Percentiles rank a stretch among this genome's conserved stretches.
Conservation (phyloP, 1,140 invertebrate genomes). For the Drosophila leontia region DNA sequence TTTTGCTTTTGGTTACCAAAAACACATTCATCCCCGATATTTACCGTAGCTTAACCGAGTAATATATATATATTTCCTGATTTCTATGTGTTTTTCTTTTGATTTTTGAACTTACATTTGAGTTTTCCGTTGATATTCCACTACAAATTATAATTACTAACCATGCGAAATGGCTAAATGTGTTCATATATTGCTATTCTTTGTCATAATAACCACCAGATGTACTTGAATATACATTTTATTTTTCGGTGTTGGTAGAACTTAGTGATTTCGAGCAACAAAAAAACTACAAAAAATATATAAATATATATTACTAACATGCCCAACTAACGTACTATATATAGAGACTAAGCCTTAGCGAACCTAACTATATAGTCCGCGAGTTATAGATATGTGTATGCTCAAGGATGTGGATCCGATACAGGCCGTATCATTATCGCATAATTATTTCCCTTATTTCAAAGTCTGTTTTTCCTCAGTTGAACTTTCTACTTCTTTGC, state of each 20-base stretch:
- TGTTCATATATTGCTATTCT: constrained; percentile 77
- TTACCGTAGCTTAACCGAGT: constrained; percentile 39
- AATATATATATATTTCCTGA: constrained; percentile 37
- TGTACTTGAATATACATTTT: constrained; percentile 66
- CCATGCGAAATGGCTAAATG: constrained; percentile 73
- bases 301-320: constrained; percentile 37
- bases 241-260: constrained; percentile 81
- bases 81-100: constrained; percentile 66
- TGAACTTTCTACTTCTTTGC: constrained; percentile 47
- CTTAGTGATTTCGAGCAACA: constrained; percentile 62
- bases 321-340: constrained; percentile 40
- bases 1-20: constrained; percentile 29
- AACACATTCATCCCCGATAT: constrained; percentile 35
- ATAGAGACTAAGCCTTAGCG: constrained; percentile 42
- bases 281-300: constrained; percentile 25
- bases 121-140: constrained; percentile 34
- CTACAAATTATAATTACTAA: constrained; percentile 41
- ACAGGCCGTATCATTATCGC: constrained; percentile 6
- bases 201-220: constrained; percentile 75
- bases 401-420: constrained; percentile 44
- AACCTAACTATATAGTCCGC: constrained; percentile 19
- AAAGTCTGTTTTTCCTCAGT: constrained; percentile 53
- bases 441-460: constrained; percentile 23
- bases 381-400: constrained; percentile 36
- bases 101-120: constrained; percentile 42